Evolutionary conservation across 2,797 vertebrate species (phyloP).

Genomic region (Manis crassicaudata): DNA sequence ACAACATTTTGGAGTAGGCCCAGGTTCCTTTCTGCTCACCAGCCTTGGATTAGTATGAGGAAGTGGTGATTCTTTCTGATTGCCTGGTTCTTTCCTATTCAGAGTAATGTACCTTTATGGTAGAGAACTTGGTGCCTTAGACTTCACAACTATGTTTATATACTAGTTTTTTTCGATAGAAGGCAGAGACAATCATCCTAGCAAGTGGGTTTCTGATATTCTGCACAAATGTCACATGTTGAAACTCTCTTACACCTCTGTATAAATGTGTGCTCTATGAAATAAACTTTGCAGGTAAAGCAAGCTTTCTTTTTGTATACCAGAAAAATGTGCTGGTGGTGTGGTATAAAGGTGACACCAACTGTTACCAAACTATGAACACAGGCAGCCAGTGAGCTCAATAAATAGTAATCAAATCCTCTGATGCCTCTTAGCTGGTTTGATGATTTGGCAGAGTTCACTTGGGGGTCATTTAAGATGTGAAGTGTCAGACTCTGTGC

Average conservation of each 20-base stretch:
- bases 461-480: not conserved
- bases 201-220: conserved; percentile 84
- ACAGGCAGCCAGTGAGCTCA: not conserved
- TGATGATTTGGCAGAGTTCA: not conserved
- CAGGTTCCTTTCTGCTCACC: not conserved
- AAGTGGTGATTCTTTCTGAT: conserved; percentile 49
- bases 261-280: conserved; percentile 91
- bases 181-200: conserved; percentile 94
- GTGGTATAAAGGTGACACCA: not conserved
- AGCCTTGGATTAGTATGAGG: conserved; percentile 48
- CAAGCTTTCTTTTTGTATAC: conserved; percentile 65
- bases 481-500: not conserved
- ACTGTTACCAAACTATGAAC: not conserved
- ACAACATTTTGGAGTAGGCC: conserved; percentile 51
- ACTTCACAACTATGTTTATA: conserved; percentile 88
- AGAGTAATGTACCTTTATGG: conserved; percentile 79
- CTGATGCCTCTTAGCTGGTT: not conserved
- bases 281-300: conserved; percentile 94
- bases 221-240: conserved; percentile 83
- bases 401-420: not conserved
- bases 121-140: conserved; percentile 93
- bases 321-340: not conserved
- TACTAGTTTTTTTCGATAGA: conserved; percentile 85
- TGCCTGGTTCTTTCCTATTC: conserved; percentile 57
- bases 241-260: conserved; percentile 86